Conservation (phyloP, 1,140 invertebrate species). For the Zophobas morio region DNA sequence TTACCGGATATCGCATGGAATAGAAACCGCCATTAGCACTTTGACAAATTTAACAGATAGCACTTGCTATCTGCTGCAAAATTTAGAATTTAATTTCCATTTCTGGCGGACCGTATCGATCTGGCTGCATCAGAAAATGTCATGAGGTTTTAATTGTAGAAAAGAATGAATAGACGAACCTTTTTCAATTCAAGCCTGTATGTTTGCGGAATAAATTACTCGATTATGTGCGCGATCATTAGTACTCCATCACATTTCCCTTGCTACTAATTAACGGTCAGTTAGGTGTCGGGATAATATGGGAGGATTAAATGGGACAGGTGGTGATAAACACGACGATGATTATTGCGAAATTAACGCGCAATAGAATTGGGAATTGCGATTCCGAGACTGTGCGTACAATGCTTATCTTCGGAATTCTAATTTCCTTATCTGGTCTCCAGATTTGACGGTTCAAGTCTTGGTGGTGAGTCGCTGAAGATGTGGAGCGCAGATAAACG, state of each 20-base stretch:
- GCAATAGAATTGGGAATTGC: not conserved
- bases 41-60: slow-evolving; percentile 12
- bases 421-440: not conserved
- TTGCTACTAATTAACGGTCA: slow-evolving; percentile 22
- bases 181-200: not conserved
- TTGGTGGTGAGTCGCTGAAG: too few species aligned
- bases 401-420: not conserved
- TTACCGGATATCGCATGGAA: not conserved
- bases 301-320: slow-evolving; percentile 31
- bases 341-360: slow-evolving; percentile 16
- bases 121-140: slow-evolving; percentile 2
- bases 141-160: not conserved
- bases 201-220: not conserved
- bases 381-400: not conserved
- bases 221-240: slow-evolving; percentile 2
- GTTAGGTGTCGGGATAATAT: slow-evolving; percentile 21
- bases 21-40: slow-evolving; percentile 1
- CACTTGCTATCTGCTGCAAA: slow-evolving; percentile 11
- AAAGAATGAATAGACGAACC: not conserved
- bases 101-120: slow-evolving; percentile 21
- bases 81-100: slow-evolving; percentile 6
- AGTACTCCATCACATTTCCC: slow-evolving; percentile 31
- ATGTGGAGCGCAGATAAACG: too few species aligned
- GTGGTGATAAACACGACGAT: slow-evolving; percentile 7
- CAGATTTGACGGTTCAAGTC: not conserved